Conservation (phyloP, 2,113 vertebrate species). For the Climacteris rufus region DNA sequence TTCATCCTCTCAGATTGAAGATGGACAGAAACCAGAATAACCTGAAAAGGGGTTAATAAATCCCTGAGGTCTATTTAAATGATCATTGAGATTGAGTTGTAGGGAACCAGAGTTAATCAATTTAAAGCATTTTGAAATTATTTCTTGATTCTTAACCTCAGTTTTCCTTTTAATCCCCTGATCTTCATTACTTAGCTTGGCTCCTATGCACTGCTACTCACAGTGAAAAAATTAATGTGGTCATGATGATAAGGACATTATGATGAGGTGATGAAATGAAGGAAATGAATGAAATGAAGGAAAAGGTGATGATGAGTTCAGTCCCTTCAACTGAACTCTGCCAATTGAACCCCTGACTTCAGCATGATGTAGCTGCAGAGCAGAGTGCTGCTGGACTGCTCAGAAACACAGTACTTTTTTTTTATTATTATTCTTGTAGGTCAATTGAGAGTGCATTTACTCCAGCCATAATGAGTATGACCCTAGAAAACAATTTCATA, state of each 20-base stretch:
- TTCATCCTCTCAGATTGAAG: background rate
- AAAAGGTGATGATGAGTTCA: no score
- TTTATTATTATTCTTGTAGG: background rate
- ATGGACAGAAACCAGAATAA: background rate
- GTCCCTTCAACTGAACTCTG: background rate
- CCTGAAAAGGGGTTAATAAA: background rate
- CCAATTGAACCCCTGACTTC: background rate
- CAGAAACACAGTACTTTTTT: background rate
- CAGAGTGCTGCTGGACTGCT: background rate
- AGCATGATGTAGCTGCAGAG: background rate
- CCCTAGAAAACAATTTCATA: background rate
- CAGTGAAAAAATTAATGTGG: background rate
- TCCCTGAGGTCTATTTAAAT: background rate
- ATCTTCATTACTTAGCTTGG: background rate
- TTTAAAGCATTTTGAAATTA: background rate
- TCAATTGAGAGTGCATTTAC: background rate
- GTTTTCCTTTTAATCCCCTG: background rate
- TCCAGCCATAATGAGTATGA: background rate
- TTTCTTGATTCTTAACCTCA: background rate
- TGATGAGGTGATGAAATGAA: no score
- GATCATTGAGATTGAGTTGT: background rate
- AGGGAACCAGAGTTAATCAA: background rate
- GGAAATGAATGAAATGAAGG: no score
- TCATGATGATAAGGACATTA: background rate
- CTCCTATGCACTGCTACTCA: background rate